phyloP scores from a whole-genome alignment of 2,113 vertebrate species.

The Dipodomys stephensi region DNA sequence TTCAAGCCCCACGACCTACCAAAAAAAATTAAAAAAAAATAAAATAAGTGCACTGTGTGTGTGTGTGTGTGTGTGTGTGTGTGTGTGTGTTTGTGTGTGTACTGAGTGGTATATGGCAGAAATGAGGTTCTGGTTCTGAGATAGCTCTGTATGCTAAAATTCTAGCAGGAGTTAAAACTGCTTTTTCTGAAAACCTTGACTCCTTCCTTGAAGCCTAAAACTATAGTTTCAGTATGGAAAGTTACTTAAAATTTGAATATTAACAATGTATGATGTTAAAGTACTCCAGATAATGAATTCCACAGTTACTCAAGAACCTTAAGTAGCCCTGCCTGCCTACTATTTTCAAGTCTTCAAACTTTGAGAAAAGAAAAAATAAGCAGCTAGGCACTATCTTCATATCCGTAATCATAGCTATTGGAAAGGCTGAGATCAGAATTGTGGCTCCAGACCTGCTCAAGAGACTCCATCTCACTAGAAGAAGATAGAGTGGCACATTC shows the following conservation, averaged over 20 bases:
- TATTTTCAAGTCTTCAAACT: not conserved
- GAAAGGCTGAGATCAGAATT: too few relatives aligned
- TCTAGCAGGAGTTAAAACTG: not conserved
- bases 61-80: too few relatives aligned
- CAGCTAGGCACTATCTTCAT: too few relatives aligned
- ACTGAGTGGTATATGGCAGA: not conserved
- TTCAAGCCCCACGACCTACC: too few relatives aligned
- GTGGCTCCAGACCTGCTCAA: too few relatives aligned
- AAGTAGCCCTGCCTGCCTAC: not conserved
- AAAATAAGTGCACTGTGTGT: too few relatives aligned
- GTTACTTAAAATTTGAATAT: slow-evolving; percentile 40
- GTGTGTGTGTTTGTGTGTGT: not conserved
- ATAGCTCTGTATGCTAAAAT: not conserved
- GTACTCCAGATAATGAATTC: slow-evolving; percentile 42
- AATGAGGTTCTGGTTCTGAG: not conserved
- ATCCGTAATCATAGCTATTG: too few relatives aligned
- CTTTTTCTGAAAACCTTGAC: too few relatives aligned
- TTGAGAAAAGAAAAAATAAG: not conserved
- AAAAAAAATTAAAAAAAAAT: too few relatives aligned
- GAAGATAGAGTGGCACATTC: too few relatives aligned
- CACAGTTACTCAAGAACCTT: slow-evolving; percentile 26
- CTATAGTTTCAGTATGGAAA: not conserved
- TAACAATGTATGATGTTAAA: slow-evolving; percentile 7
- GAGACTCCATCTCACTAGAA: not conserved
- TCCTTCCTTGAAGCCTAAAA: too few relatives aligned